A percentile compares a stretch with the other conserved stretches of the same genome.
Evolutionary conservation across 1,140 invertebrate genomes (phyloP).

Genomic region (Tribolium madens): DNA sequence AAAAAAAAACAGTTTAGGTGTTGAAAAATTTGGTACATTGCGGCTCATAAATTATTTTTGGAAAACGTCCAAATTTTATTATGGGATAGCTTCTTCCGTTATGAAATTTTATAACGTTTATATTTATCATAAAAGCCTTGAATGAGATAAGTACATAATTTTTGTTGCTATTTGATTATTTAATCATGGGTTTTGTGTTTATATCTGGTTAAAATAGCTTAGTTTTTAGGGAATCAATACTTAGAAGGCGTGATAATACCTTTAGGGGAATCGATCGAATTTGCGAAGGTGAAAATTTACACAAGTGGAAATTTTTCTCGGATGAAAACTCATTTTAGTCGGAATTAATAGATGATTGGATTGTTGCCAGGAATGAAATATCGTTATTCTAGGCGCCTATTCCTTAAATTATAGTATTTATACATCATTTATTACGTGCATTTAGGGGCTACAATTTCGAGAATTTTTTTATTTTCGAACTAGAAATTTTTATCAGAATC

Average conservation of each 20-base stretch:
- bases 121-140: background rate
- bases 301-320: background rate
- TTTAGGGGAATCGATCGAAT: slow-evolving; percentile 27
- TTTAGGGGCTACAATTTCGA: background rate
- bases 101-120: slow-evolving; percentile 5
- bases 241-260: slow-evolving; percentile 15
- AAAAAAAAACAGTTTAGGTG: background rate
- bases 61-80: background rate
- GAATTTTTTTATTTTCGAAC: background rate
- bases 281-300: slow-evolving; percentile 5
- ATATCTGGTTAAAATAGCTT: slow-evolving; percentile 30
- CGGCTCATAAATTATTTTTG: background rate
- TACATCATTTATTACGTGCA: background rate
- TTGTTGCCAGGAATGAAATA: slow-evolving; percentile 5
- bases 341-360: slow-evolving; percentile 9
- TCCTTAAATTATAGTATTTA: background rate
- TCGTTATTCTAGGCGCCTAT: background rate
- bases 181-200: background rate
- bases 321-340: background rate
- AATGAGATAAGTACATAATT: slow-evolving; percentile 10
- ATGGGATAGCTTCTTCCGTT: background rate
- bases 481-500: background rate
- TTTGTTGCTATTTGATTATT: background rate
- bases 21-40: background rate
- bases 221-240: slow-evolving; percentile 24